Evolutionary conservation across 2,888 invertebrate species (phyloP), one percentile per base, ranked within the genome.

Genomic region (Ischnus inquisitorius): DNA sequence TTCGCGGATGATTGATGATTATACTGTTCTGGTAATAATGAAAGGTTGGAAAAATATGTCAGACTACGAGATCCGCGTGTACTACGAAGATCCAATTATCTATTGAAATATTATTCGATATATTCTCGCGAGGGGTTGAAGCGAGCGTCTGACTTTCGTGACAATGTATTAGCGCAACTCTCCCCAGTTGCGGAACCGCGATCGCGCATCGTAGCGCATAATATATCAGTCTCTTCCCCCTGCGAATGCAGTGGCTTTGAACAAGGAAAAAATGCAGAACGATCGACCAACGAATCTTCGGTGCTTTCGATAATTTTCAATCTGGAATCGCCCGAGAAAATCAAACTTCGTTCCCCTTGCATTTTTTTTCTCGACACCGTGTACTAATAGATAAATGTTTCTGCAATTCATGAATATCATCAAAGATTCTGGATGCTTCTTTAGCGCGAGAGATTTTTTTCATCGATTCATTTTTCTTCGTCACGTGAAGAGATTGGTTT

Each of bases 91-190:
- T 84, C 81, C 81, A 81, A 84, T 84, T 84, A 81, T 71, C 62
- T 60, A 81, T 81, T 84, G 84, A 81, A 84, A 78, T 84, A 84
- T 81, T 68, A 81, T 75, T 84, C 75, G 84, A 60, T 54, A 71
- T 75, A 78, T 75, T 81, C 46, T 78, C 75, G 60, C 14, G 62
- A 68, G 81, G 68, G 43, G 62, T 60, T 43, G n/a, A 39, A 34
- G 34, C 34, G n/a, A 34, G 4, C 34, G 43, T 10, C 51, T 43
- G 19, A 6, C 60, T 78, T 34, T 46, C 57, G 74, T 54, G 84
- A 77, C 81, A 69, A 81, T 84, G 81, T 75, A 81, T 81, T 81
- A 75, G 81, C 80, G 48, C 46, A 46, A 65, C 46, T 67, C 72
- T 71, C 78, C 81, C 54, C 22, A 60, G 34, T 41, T 28, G 19